Evolutionary conservation across 2,888 invertebrate genomes (phyloP).

Genomic region (Luperina testacea): DNA sequence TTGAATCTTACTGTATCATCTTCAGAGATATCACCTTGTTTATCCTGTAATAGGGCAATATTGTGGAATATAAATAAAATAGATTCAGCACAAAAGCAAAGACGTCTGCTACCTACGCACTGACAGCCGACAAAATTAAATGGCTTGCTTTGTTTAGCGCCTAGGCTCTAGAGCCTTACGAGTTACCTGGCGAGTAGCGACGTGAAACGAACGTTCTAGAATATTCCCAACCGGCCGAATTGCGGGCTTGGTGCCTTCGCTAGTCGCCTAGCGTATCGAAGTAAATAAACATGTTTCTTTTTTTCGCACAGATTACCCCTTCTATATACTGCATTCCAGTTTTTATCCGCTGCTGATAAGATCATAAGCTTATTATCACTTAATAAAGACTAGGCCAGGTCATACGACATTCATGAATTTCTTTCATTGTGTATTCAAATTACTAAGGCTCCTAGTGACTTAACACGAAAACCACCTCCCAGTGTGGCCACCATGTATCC

Average conservation of each 20-base stretch:
- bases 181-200: too few relatives aligned
- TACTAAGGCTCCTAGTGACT: neutral
- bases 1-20: constrained; percentile 99
- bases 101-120: neutral
- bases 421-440: neutral
- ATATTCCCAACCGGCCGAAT: neutral
- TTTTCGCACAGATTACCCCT: neutral
- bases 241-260: neutral
- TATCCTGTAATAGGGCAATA: constrained; percentile 91
- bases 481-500: neutral
- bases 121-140: neutral
- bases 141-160: neutral
- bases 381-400: neutral
- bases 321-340: neutral
- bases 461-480: neutral
- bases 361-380: neutral
- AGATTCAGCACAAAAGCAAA: neutral
- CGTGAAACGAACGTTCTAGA: neutral
- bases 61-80: neutral
- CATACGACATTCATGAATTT: neutral
- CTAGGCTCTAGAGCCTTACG: too few relatives aligned
- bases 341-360: neutral
- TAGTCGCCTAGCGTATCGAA: too few relatives aligned
- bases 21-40: constrained; percentile 98
- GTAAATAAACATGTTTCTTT: neutral